Evolutionary conservation across 2,888 invertebrate species (phyloP), one percentile per base, ranked within the genome.

Genomic region (Beris morrisii): DNA sequence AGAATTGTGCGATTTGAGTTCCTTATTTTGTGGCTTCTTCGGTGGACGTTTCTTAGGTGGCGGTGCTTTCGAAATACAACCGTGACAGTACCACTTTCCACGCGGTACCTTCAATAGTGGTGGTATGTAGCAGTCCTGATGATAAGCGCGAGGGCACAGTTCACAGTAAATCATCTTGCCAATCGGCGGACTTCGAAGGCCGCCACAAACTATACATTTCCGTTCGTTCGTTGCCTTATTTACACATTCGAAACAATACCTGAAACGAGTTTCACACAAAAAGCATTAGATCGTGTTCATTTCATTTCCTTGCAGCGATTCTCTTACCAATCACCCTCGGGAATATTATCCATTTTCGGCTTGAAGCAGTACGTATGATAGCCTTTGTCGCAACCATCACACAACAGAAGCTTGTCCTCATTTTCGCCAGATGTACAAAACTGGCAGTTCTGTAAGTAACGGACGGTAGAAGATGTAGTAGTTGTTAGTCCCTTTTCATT

Each of bases 291-390:
- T 38, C 22, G 15, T 22, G 12, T 2, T 38, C 5, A 28, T 7
- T 22, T 13, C 30, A 46, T 65, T 15, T 15, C 52, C 15, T 67
- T 46, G 66, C n/a, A 38, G n/a, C n/a, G 43, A 28, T 59, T 69
- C 15, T 81, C 87, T 84, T 77, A 93, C 97, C 97, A 98, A 81
- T 98, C 97, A 38, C 97, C 97, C 73, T 96, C 96, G 15, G 98
- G 97, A 81, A 98, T 97, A 75, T 90, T 90, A 67, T 94, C 94
- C 92, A 98, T 92, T 79, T 91, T 88, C 70, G 97, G 97, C 82
- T 93, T 95, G 85, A 98, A 97, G 84, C 98, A 98, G 80, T 97
- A 97, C 56, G 96, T 97, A 83, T 98, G 98, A 82, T 97, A 97
- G 59, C 97, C 98, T 79, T 95, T 93, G 82, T 98, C 98, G 82